Evolutionary conservation across 2,888 invertebrate genomes (phyloP).

Genomic region (Chymomyza amoena): DNA sequence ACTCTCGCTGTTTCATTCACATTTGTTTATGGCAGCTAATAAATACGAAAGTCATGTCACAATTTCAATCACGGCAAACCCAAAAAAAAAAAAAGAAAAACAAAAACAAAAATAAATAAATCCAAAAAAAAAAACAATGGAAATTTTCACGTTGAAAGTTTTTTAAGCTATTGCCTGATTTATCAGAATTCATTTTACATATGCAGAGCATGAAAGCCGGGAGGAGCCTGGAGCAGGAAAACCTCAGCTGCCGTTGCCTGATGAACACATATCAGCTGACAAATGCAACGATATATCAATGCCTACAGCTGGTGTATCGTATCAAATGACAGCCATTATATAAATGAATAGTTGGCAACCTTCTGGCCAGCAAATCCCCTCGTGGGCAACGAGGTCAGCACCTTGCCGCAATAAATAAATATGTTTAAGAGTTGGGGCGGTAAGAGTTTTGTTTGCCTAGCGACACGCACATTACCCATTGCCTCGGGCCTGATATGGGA

Average conservation of each 20-base stretch:
- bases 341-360: conserved; percentile 53
- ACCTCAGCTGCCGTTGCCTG: conserved; percentile 17
- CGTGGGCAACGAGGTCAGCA: conserved; percentile 54
- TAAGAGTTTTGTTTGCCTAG: not conserved
- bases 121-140: not conserved
- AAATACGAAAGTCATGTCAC: conserved; percentile 65
- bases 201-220: not conserved
- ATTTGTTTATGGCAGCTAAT: conserved; percentile 66
- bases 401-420: conserved; percentile 70
- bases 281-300: conserved; percentile 67
- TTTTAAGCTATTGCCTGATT: conserved; percentile 46
- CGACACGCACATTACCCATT: not conserved
- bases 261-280: conserved; percentile 57
- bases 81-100: not conserved
- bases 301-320: conserved; percentile 58
- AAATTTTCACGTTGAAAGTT: conserved; percentile 11
- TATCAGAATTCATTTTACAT: conserved; percentile 34
- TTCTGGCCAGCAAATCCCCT: conserved; percentile 19
- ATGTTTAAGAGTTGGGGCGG: conserved; percentile 27
- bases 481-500: not conserved
- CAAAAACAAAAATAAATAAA: too few species aligned
- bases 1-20: conserved; percentile 30
- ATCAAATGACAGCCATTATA: conserved; percentile 68
- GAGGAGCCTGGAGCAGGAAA: not conserved
- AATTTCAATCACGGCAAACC: conserved; percentile 59